phyloP scores from a whole-genome alignment of 2,888 invertebrate species.

The Drosophila robusta region DNA sequence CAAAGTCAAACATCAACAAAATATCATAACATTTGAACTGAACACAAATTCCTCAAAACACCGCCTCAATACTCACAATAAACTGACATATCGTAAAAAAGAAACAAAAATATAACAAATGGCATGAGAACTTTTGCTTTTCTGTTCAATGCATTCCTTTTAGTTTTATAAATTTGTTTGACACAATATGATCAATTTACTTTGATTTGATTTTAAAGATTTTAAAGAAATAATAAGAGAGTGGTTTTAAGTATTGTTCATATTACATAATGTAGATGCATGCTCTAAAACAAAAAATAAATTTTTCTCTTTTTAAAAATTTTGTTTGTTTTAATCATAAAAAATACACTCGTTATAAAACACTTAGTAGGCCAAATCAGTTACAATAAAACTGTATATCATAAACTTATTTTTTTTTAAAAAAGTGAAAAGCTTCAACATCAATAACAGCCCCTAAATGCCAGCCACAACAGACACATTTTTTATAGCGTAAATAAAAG shows the following conservation, averaged over 20 bases:
- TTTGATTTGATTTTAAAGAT: conserved; percentile 33
- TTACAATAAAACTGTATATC: conserved; percentile 1
- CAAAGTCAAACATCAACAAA: conserved; percentile 16
- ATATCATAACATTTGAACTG: conserved; percentile 20
- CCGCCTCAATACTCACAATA: conserved; percentile 13
- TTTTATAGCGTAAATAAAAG: conserved; percentile 43
- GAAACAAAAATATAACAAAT: conserved; percentile 47
- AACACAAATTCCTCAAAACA: conserved; percentile 13
- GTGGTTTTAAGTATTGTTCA: conserved; percentile 31
- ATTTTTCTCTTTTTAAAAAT: conserved; percentile 37
- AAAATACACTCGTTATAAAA: conserved; percentile 8
- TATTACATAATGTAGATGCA: conserved; percentile 70
- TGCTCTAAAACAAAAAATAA: conserved; percentile 59
- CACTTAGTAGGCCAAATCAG: conserved; percentile 14
- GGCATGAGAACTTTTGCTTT: conserved; percentile 82
- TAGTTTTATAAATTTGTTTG: conserved; percentile 17
- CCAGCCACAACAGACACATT: conserved; percentile 25
- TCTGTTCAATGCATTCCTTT: conserved; percentile 35
- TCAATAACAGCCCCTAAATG: conserved; percentile 22
- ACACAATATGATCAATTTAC: conserved; percentile 16
- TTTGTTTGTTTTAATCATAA: conserved; percentile 21
- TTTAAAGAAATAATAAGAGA: conserved; percentile 38
- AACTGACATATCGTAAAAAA: conserved; percentile 33
- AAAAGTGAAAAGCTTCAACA: conserved; percentile 14
- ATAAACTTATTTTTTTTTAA: conserved; percentile 25